These are phyloP conservation scores for Chloebia gouldiae DNA, from an alignment of 2,113 vertebrate genomes.

Conservation along the genomic window DNA sequence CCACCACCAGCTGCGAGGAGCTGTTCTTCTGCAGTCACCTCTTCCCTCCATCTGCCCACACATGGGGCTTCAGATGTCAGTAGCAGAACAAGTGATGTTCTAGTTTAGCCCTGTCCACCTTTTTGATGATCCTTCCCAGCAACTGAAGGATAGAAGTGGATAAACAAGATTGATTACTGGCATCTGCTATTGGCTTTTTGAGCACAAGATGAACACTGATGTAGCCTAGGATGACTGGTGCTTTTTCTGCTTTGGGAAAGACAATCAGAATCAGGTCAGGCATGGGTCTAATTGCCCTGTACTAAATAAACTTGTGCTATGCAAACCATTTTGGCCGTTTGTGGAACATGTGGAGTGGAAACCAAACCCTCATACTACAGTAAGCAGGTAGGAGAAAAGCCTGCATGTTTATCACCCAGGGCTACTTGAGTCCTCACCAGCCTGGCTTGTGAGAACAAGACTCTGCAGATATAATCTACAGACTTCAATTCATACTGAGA, in stretches of 20 bases:
- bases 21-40: background rate
- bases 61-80: background rate
- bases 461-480: background rate
- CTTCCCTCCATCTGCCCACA: background rate
- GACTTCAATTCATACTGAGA: background rate
- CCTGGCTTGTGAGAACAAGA: background rate
- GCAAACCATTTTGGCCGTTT: background rate
- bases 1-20: background rate
- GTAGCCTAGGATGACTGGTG: background rate
- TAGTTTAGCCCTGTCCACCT: background rate
- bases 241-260: background rate
- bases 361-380: background rate
- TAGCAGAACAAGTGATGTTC: background rate
- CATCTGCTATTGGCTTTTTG: background rate
- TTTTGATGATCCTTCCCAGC: background rate
- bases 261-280: background rate
- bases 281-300: background rate
- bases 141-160: background rate
- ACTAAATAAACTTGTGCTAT: background rate
- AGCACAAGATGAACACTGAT: background rate
- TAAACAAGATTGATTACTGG: background rate
- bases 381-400: background rate
- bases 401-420: background rate
- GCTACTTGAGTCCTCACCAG: background rate
- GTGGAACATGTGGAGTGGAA: background rate